Conservation (phyloP, 2,113 vertebrate species). For the Colinus virginianus region DNA sequence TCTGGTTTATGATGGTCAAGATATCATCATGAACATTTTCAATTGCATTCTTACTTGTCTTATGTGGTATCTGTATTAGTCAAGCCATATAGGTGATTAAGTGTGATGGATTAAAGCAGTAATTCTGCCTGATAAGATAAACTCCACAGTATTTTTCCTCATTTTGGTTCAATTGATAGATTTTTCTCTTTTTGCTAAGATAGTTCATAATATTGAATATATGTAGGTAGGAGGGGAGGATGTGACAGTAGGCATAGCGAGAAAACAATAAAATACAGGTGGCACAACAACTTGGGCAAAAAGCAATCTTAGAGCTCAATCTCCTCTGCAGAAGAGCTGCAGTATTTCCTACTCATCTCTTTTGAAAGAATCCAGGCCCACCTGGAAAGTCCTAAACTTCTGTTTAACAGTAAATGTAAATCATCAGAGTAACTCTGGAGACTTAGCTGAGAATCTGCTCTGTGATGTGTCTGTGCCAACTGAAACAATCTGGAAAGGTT, state of each 20-base stretch:
- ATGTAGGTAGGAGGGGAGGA: neutral
- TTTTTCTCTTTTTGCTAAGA: slow-evolving; percentile 14
- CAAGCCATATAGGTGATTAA: neutral
- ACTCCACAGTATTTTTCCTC: neutral
- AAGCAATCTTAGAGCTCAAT: neutral
- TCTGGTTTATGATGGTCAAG: neutral
- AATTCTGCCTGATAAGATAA: neutral
- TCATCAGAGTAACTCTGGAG: neutral
- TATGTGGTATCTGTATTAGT: neutral
- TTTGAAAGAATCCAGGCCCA: neutral
- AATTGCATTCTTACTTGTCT: neutral
- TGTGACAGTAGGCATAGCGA: neutral
- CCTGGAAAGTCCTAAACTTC: neutral
- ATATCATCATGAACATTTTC: neutral
- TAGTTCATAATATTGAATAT: neutral
- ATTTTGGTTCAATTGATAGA: neutral
- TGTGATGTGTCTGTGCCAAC: neutral
- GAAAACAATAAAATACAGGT: neutral
- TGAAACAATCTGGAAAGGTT: neutral
- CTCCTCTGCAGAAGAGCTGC: neutral
- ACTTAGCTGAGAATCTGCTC: neutral
- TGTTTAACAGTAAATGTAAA: neutral
- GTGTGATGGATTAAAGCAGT: slow-evolving; percentile 14
- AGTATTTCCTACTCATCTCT: neutral
- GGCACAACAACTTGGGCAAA: neutral